Evolutionary conservation across 2,888 invertebrate genomes (phyloP), one percentile per base, ranked within the genome.

Genomic region (Cheiracanthium punctorium): DNA sequence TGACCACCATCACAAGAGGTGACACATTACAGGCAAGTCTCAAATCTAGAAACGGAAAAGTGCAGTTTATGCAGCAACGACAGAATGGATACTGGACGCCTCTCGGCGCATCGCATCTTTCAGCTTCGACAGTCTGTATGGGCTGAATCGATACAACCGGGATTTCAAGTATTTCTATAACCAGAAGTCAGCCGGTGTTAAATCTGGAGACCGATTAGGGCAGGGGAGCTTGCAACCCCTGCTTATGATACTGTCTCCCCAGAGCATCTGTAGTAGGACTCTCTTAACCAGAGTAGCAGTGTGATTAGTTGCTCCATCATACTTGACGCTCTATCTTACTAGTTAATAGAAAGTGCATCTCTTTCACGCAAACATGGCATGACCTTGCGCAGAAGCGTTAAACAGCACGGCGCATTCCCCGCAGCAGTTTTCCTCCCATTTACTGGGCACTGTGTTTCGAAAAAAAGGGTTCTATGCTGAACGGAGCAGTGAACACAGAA

Each of bases 181-280:
- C 65, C 65, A 65, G n/a, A 65, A 65, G 30, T 65, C 65, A 10
- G 65, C 65, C 12, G 24, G 65, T 1, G 65, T 65, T 17, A 65
- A 65, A 30, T 65, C 65, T 30, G 30, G 65, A 65, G 43, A 48
- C 43, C 43, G 43, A 48, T 10, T 2, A 48, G 1, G 43, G 10
- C 17, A 48, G 2, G 17, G 43, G 10, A 48, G 14, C 10, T 10
- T 48, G 43, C 10, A 14, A 43, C 12, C 17, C 12, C 37, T 37
- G 10, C 37, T 37, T 7, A 37, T 37, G 64, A 64, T 64, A 24
- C 14, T 64, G 0, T 64, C 28, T 28, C 28, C 28, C 29, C 64
- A 5, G 24, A 64, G 28, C 8, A 2, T 64, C 28, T 64, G 64
- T 10, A 20, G 20, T 7, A 64, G 29, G 28, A 64, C 20, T 24